phyloP scores from a whole-genome alignment of 2,888 invertebrate species.

The Phyto melanocephala region DNA sequence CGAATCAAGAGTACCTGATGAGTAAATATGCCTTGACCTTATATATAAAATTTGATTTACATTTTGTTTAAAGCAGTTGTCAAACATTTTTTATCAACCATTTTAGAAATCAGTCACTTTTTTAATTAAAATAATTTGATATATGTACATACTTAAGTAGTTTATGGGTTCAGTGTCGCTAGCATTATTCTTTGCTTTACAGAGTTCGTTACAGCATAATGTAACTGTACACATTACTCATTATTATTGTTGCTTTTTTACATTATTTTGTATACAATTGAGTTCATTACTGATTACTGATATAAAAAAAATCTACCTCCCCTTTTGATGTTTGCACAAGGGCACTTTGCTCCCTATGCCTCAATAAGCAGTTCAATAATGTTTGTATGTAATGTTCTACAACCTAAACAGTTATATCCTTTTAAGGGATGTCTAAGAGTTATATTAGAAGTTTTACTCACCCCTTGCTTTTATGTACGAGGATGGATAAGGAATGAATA shows the following conservation, averaged over 20 bases:
- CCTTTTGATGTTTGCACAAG: not conserved
- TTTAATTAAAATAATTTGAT: too few species aligned
- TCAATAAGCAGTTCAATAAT: not conserved
- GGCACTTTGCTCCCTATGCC: not conserved
- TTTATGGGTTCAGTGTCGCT: too few species aligned
- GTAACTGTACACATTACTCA: not conserved
- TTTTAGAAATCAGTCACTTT: too few species aligned
- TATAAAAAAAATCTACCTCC: not conserved
- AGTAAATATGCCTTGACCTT: too few species aligned
- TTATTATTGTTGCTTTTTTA: not conserved
- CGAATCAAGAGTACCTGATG: too few species aligned
- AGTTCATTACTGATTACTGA: not conserved
- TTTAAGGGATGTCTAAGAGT: not conserved
- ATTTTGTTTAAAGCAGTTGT: too few species aligned
- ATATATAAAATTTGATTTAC: too few species aligned
- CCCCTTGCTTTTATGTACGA: not conserved
- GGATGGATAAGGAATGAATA: too few species aligned
- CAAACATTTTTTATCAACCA: too few species aligned
- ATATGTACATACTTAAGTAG: too few species aligned
- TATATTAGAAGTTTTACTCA: not conserved
- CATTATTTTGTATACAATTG: not conserved
- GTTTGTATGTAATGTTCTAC: not conserved
- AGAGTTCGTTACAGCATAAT: too few species aligned
- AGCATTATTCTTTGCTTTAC: too few species aligned
- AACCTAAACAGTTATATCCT: conserved; percentile 16